Evolutionary conservation across 2,888 invertebrate genomes (phyloP).

Genomic region (Helicoverpa assulta): DNA sequence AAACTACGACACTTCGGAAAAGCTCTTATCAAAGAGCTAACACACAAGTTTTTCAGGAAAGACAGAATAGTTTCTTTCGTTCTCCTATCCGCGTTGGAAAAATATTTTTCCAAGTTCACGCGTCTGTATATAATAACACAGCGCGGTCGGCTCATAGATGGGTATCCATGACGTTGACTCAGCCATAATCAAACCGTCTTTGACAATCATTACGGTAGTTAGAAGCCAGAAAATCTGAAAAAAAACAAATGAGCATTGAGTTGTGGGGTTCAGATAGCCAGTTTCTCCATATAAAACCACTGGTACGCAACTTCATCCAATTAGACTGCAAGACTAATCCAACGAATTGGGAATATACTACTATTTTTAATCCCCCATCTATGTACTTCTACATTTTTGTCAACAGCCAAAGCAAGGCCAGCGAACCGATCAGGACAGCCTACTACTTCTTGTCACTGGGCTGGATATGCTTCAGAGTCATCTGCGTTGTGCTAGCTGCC

Average conservation of each 20-base stretch:
- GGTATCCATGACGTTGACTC: too few species aligned
- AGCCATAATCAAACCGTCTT: too few species aligned
- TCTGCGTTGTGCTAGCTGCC: slow-evolving; percentile 39
- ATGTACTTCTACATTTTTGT: not conserved
- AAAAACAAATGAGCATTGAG: too few species aligned
- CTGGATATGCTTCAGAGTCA: slow-evolving; percentile 35
- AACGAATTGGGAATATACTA: not conserved
- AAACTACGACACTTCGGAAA: slow-evolving; percentile 5
- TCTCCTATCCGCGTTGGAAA: slow-evolving; percentile 24
- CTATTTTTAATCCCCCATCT: not conserved
- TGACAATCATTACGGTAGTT: too few species aligned
- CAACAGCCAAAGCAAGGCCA: slow-evolving; percentile 15
- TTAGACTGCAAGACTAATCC: too few species aligned
- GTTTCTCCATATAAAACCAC: too few species aligned
- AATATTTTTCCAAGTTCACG: slow-evolving; percentile 23
- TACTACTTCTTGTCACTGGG: slow-evolving; percentile 40
- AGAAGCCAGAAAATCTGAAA: too few species aligned
- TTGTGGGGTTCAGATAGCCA: too few species aligned
- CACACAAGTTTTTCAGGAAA: slow-evolving; percentile 12
- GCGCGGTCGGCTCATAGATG: too few species aligned
- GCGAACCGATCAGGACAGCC: slow-evolving; percentile 24
- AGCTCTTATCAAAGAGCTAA: slow-evolving; percentile 16
- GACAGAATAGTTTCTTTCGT: slow-evolving; percentile 13
- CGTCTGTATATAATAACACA: not conserved
- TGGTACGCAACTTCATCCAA: too few species aligned